phyloP scores from a whole-genome alignment of 2,888 invertebrate species.

The Heliconius ismenius region DNA sequence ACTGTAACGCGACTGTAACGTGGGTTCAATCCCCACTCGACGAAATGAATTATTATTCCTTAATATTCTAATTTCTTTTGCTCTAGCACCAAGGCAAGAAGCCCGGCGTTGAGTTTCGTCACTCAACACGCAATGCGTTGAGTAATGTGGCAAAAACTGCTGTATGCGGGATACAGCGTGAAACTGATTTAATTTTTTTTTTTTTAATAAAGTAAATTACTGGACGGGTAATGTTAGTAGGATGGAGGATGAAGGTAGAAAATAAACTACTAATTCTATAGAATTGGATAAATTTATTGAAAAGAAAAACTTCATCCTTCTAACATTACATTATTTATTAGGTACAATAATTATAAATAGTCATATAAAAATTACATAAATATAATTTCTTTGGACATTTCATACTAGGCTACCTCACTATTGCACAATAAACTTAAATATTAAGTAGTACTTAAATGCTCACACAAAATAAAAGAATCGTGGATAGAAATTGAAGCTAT shows the following conservation, averaged over 20 bases:
- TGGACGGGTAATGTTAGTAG: constrained; percentile 27
- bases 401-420: background rate
- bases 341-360: background rate
- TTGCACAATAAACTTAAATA: background rate
- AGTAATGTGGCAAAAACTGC: background rate
- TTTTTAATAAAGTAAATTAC: background rate
- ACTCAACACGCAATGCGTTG: background rate
- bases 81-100: background rate
- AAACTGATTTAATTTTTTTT: background rate
- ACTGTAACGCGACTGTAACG: background rate
- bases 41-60: background rate
- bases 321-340: constrained; percentile 25
- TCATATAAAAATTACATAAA: background rate
- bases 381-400: constrained; percentile 4
- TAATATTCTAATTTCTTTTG: background rate
- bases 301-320: constrained; percentile 33
- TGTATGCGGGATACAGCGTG: background rate
- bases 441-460: background rate
- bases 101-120: too few species aligned
- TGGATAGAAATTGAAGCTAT: too few species aligned
- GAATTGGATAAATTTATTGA: constrained; percentile 29
- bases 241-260: constrained; percentile 36
- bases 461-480: background rate
- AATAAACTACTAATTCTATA: constrained; percentile 32
- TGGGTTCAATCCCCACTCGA: background rate